phyloP scores from a whole-genome alignment of 2,888 invertebrate species.

The Sinohyriopsis cumingii region DNA sequence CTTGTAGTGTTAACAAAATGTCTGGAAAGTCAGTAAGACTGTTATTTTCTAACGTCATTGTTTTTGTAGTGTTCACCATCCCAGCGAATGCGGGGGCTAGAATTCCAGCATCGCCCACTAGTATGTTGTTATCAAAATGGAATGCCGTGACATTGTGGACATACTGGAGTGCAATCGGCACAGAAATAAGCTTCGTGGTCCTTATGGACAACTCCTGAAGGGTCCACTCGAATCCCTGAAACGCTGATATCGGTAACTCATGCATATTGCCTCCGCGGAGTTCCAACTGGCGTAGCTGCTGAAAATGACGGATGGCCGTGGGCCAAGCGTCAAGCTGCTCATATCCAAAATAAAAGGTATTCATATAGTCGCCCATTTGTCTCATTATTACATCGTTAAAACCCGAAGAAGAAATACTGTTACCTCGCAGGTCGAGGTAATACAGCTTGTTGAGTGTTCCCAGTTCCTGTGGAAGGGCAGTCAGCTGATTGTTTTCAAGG shows the following conservation, averaged over 20 bases:
- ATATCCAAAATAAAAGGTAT: conserved; percentile 39
- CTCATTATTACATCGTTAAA: conserved; percentile 26
- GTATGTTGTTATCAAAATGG: conserved; percentile 40
- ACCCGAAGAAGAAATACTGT: conserved; percentile 15
- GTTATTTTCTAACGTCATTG: conserved; percentile 36
- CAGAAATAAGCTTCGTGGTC: conserved; percentile 26
- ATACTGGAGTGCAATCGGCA: conserved; percentile 36
- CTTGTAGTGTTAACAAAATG: conserved; percentile 27
- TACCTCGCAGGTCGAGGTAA: conserved; percentile 26
- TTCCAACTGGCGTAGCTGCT: conserved; percentile 19
- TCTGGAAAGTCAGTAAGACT: conserved; percentile 35
- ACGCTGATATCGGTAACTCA: conserved; percentile 29
- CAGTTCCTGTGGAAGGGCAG: conserved; percentile 14
- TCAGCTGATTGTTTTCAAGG: conserved; percentile 24
- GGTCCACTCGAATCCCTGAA: conserved; percentile 39
- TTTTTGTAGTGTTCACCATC: conserved; percentile 13
- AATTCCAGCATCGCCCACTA: conserved; percentile 37
- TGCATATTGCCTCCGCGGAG: conserved; percentile 31
- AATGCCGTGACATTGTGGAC: conserved; percentile 23
- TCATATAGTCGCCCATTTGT: conserved; percentile 30
- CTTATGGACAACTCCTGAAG: conserved; percentile 29
- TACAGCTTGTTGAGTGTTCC: conserved; percentile 18
- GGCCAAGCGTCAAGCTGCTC: conserved; percentile 30
- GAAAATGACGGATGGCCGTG: conserved; percentile 29
- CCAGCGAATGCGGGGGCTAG: conserved; percentile 40